These are phyloP conservation scores for Umimayanthus chanpuru DNA, from an alignment of 92 coral and sea anemone genomes.

Conservation along the genomic window DNA sequence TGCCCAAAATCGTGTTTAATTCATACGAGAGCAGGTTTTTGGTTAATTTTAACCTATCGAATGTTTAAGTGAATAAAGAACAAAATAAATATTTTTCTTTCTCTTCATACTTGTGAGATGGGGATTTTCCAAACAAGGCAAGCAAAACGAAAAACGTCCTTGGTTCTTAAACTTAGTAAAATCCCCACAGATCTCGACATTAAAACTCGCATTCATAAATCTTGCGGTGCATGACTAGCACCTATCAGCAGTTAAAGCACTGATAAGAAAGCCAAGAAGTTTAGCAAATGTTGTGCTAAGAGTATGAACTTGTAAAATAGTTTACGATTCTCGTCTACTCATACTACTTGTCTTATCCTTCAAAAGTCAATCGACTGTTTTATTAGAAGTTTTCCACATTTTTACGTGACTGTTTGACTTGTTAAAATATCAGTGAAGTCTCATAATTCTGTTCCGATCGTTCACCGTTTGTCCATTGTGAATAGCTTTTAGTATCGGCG, in stretches of 20 bases:
- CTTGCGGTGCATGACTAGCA: slow-evolving; percentile 7
- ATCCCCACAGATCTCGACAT: slow-evolving; percentile 11
- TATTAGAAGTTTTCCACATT: not conserved
- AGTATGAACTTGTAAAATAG: slow-evolving; percentile 12
- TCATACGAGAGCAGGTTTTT: slow-evolving; percentile 65
- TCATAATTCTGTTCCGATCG: slow-evolving; percentile 8
- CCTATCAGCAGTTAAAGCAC: not conserved
- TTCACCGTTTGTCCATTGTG: slow-evolving; percentile 21
- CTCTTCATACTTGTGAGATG: slow-evolving; percentile 26
- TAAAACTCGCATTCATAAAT: slow-evolving; percentile 23
- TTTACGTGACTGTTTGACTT: slow-evolving; percentile 22
- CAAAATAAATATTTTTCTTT: slow-evolving; percentile 46
- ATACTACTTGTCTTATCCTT: not conserved
- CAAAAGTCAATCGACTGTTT: slow-evolving; percentile 29
- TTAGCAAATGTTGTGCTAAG: slow-evolving; percentile 32
- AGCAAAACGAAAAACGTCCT: not conserved
- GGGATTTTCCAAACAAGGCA: slow-evolving; percentile 27
- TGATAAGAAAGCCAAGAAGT: slow-evolving; percentile 9
- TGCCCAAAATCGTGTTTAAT: slow-evolving; percentile 69
- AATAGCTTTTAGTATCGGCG: not conserved
- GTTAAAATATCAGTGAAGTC: not conserved
- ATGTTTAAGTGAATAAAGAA: slow-evolving; percentile 39
- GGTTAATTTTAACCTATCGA: slow-evolving; percentile 45
- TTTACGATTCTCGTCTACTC: not conserved
- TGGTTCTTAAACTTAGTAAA: slow-evolving; percentile 8